phyloP scores from a whole-genome alignment of 2,113 vertebrate genomes.

The Enhydra lutris region DNA sequence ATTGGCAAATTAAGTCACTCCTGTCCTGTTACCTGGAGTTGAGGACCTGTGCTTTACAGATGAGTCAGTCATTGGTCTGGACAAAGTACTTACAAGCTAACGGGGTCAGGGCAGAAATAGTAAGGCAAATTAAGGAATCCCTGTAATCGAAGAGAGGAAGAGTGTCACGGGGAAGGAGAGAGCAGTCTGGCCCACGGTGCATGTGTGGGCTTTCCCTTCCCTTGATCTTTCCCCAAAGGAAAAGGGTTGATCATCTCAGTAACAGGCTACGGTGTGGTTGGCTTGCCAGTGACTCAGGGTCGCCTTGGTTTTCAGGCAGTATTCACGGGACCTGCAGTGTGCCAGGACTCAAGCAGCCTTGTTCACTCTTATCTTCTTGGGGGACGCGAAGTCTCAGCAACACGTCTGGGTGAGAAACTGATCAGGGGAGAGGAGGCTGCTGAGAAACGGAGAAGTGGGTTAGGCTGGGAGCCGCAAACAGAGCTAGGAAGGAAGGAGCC shows the following conservation, averaged over 20 bases:
- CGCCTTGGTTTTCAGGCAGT: background rate
- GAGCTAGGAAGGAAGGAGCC: background rate
- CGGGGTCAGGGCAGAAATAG: background rate
- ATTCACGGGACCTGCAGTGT: background rate
- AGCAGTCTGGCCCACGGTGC: background rate
- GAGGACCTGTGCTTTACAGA: background rate
- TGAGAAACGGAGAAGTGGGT: background rate
- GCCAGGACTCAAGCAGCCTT: conserved; percentile 15
- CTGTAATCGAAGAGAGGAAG: background rate
- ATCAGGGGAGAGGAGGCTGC: background rate
- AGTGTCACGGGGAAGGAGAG: background rate
- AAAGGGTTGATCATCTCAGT: background rate
- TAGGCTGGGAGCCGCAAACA: background rate
- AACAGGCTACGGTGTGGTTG: background rate
- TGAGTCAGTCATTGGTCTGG: background rate
- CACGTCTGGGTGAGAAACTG: background rate
- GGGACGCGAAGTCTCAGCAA: background rate
- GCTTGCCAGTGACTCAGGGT: background rate
- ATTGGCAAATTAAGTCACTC: background rate
- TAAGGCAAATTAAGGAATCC: background rate
- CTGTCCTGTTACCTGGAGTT: background rate
- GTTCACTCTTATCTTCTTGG: background rate
- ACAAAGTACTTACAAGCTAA: background rate
- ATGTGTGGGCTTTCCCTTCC: background rate
- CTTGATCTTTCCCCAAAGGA: background rate